Percentiles rank a stretch among this genome's conserved stretches.
Evolutionary conservation across 2,113 vertebrate genomes (phyloP).

Genomic region (Tapirus terrestris): DNA sequence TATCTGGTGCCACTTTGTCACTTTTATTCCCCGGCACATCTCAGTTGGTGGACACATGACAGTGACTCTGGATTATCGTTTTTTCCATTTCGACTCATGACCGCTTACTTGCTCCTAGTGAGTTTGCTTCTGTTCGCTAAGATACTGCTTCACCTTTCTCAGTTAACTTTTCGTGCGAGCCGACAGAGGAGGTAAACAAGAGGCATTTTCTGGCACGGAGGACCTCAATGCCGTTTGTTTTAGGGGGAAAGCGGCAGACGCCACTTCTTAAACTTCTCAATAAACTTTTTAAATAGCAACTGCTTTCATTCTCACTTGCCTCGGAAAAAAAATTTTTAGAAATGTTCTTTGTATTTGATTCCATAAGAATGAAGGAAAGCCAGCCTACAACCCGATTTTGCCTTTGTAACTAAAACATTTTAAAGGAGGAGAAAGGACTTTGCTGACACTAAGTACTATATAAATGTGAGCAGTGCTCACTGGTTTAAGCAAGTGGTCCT

Average conservation of each 20-base stretch:
- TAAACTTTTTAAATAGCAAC: slow-evolving; percentile 41
- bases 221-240: neutral
- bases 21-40: neutral
- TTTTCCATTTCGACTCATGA: neutral
- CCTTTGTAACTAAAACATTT: slow-evolving; percentile 3
- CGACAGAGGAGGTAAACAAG: neutral
- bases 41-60: neutral
- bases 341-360: slow-evolving; percentile 1
- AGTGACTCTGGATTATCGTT: neutral
- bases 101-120: neutral
- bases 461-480: neutral
- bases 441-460: neutral
- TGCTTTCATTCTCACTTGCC: neutral
- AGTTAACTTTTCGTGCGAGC: neutral
- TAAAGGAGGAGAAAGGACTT: slow-evolving; percentile 20
- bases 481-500: neutral
- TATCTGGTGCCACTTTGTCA: neutral
- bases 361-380: neutral
- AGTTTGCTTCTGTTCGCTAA: neutral
- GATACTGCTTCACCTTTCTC: neutral
- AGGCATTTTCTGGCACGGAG: neutral
- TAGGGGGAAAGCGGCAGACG: neutral
- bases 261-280: neutral
- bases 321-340: neutral
- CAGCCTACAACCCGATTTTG: neutral